These are phyloP conservation scores for Turnix velox DNA, from an alignment of 2,113 vertebrate species.

Conservation along the genomic window DNA sequence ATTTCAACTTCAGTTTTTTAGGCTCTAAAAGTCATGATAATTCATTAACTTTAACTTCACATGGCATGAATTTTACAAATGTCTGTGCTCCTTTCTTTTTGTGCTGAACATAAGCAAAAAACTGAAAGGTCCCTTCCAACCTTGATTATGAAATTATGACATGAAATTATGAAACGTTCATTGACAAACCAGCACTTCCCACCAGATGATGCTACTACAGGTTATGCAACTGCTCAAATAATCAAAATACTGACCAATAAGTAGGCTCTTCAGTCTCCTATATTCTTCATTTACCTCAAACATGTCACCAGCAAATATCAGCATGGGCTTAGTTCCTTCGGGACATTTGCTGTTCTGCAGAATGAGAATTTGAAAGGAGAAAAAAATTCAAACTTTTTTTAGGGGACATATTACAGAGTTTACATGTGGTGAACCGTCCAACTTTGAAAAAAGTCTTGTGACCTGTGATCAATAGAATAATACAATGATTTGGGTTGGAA, in stretches of 20 bases:
- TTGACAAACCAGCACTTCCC: neutral
- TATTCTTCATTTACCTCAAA: constrained; percentile 86
- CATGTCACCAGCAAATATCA: constrained; percentile 91
- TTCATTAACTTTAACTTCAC: neutral
- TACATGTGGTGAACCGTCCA: neutral
- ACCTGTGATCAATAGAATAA: neutral
- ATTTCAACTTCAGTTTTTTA: neutral
- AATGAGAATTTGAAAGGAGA: neutral
- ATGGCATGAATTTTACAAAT: neutral
- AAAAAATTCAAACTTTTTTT: neutral
- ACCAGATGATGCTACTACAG: neutral
- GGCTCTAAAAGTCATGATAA: neutral
- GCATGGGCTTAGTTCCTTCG: constrained; percentile 92
- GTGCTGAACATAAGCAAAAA: neutral
- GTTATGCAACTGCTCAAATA: neutral
- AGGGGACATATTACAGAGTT: neutral
- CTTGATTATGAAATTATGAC: too few relatives aligned
- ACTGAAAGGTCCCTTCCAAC: too few relatives aligned
- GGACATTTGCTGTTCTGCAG: constrained; percentile 84
- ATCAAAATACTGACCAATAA: constrained; percentile 78
- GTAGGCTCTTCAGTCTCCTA: constrained; percentile 84
- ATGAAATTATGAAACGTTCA: too few relatives aligned
- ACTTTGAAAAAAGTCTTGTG: neutral
- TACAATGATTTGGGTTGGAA: too few relatives aligned
- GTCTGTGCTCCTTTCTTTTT: neutral